Evolutionary conservation across 2,888 invertebrate species (phyloP).

Genomic region (Ligdia adustata): DNA sequence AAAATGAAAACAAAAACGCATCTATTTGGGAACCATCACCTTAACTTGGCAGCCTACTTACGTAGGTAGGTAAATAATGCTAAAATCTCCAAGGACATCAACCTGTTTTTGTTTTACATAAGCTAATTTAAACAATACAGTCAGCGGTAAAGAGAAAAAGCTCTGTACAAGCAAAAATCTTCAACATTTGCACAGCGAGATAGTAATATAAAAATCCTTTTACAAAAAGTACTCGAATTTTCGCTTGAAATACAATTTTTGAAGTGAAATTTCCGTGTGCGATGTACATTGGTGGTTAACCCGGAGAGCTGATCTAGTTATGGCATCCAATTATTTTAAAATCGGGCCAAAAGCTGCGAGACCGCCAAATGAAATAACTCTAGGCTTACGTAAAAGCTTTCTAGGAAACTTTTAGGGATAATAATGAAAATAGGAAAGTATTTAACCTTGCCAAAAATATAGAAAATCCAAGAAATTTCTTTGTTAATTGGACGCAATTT

Average conservation of each 20-base stretch:
- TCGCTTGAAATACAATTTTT: constrained; percentile 5
- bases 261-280: not conserved
- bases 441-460: too few species aligned
- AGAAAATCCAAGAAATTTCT: too few species aligned
- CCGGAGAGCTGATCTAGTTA: constrained; percentile 49
- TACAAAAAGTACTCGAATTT: not conserved
- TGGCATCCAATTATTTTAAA: constrained; percentile 62
- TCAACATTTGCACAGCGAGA: not conserved
- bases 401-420: not conserved
- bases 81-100: constrained; percentile 20
- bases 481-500: too few species aligned
- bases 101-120: constrained; percentile 16
- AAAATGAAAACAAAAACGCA: too few species aligned
- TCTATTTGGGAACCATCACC: too few species aligned
- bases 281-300: constrained; percentile 25
- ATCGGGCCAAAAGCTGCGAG: constrained; percentile 47
- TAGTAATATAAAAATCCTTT: constrained; percentile 1
- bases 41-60: too few species aligned
- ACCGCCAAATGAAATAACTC: constrained; percentile 46
- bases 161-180: not conserved
- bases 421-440: too few species aligned
- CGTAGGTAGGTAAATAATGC: too few species aligned
- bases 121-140: constrained; percentile 5
- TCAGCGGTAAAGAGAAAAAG: constrained; percentile 3
- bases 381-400: constrained; percentile 2